Evolutionary conservation across 2,797 vertebrate species (phyloP), one percentile per base, ranked within the genome.

Genomic region (Arctocebus calabarensis): DNA sequence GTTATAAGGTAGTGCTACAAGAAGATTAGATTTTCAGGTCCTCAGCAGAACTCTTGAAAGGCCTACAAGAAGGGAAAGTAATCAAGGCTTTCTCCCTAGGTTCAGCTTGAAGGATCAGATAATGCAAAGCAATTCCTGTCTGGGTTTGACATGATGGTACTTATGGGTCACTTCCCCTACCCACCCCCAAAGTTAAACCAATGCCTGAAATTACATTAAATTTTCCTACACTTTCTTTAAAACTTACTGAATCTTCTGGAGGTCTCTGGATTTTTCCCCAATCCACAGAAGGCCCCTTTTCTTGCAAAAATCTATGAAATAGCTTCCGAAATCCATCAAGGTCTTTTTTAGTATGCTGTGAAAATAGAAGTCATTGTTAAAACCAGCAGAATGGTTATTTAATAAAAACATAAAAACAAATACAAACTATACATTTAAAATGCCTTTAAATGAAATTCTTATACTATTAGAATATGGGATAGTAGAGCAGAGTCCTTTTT

Each of bases 221-320:
- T 84, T 95, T 94, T 97, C 45, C 55, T 91, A 87, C 37, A 81
- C 52, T 86, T 95, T 90, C 94, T 75, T 22, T 91, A 97, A 95
- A 97, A 98, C 99, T 99, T 98, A 99, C 99, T 48, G 99, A 99
- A 98, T 99, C 99, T 96, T 99, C 99, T 61, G 99, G 99, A 97
- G 99, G 99, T 98, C 99, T 99, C 97, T 99, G 99, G 86, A 99
- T 99, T 98, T 99, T 99, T 34, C 98, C 98, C 99, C 99, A 99
- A 96, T 99, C 99, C 75, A 99, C 99, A 61, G 99, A 99, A 57
- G 99, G 99, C 40, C 99, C 99, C 95, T 99, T 99, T 97, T 99
- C 99, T 98, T 99, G 99, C 92, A 99, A 98, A 94, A 99, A 99
- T 98, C 99, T 99, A 97, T 99, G 99, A 98, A 99, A 99, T 7